phyloP scores from a whole-genome alignment of 2,113 vertebrate genomes.

The Trachemys scripta region DNA sequence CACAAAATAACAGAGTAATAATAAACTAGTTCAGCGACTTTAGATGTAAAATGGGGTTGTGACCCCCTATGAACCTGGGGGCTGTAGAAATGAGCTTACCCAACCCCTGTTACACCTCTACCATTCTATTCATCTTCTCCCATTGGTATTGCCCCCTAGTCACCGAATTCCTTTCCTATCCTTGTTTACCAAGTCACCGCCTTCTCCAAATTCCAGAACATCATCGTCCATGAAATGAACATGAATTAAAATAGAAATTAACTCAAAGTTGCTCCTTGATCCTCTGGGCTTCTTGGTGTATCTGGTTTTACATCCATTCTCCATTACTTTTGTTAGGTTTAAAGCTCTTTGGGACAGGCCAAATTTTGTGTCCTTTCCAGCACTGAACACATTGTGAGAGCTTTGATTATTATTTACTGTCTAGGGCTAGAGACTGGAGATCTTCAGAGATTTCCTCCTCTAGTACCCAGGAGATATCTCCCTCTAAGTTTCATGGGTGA shows the following conservation, averaged over 20 bases:
- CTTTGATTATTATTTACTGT: neutral
- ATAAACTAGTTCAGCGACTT: neutral
- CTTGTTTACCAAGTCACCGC: neutral
- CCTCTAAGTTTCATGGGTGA: neutral
- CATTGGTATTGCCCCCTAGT: neutral
- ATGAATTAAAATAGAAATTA: neutral
- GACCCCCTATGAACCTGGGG: accelerated
- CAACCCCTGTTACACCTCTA: neutral
- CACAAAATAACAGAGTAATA: neutral
- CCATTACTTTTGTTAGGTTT: neutral
- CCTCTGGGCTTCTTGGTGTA: neutral
- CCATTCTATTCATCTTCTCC: neutral
- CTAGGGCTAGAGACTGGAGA: neutral
- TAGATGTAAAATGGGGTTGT: neutral
- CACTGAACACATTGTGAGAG: neutral
- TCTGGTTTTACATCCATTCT: neutral
- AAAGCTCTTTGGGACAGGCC: neutral
- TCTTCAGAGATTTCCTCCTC: neutral
- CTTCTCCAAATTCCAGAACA: neutral
- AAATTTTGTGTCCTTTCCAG: neutral
- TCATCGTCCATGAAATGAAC: neutral
- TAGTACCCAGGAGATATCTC: neutral
- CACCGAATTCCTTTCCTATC: neutral
- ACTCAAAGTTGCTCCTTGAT: neutral
- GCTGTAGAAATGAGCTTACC: neutral